phyloP scores from a whole-genome alignment of 2,113 vertebrate genomes.

The Antennarius striatus region DNA sequence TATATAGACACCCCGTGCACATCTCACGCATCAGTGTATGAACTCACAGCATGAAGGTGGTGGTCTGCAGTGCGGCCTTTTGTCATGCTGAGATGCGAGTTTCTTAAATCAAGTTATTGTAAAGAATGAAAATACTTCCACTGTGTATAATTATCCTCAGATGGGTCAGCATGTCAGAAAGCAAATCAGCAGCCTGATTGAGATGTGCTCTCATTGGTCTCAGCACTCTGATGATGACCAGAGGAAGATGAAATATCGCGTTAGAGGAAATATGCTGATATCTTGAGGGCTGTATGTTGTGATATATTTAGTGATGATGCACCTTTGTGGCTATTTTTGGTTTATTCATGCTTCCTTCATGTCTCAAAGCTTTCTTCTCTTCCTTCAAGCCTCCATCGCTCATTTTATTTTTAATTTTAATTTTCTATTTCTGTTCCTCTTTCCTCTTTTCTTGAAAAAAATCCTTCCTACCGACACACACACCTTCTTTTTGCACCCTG shows the following conservation, averaged over 20 bases:
- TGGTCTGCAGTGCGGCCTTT: constrained; percentile 31
- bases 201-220: constrained; percentile 22
- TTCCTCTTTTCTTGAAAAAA: not conserved
- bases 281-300: constrained; percentile 16
- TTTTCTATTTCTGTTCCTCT: not conserved
- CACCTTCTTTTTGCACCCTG: not conserved
- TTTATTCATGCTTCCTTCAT: constrained; percentile 4
- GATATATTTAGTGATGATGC: constrained; percentile 23
- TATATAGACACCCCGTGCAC: not conserved
- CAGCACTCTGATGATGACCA: constrained; percentile 13
- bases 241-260: constrained; percentile 7
- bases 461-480: not conserved
- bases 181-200: constrained; percentile 35
- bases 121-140: constrained; percentile 21
- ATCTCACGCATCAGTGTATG: constrained; percentile 12
- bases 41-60: constrained; percentile 16
- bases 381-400: not conserved
- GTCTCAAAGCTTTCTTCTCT: not conserved
- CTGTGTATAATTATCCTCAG: constrained; percentile 18
- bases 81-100: constrained; percentile 36
- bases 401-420: not conserved
- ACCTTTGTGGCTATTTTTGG: constrained; percentile 24
- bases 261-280: constrained; percentile 15
- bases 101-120: constrained; percentile 37
- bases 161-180: constrained; percentile 38